A percentile compares a stretch with the other conserved stretches of the same genome.
Evolutionary conservation across 2,888 invertebrate genomes (phyloP).

Genomic region (Dimorphilus gyrociliatus): DNA sequence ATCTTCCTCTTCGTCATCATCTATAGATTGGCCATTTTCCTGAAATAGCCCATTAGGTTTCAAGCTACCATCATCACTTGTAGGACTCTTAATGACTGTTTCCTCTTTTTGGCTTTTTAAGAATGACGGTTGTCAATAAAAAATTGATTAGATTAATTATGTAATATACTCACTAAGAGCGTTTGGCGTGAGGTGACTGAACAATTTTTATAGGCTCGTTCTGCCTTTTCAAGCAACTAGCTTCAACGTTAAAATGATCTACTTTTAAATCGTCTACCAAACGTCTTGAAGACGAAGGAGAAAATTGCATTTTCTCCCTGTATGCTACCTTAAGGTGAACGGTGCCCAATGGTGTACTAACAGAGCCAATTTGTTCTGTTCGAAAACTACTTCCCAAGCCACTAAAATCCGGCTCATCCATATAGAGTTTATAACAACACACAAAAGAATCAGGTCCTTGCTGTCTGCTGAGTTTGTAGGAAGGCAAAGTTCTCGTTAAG

Average conservation of each 20-base stretch:
- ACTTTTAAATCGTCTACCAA: slow-evolving; percentile 59
- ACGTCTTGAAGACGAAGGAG: slow-evolving; percentile 54
- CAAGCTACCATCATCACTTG: no score
- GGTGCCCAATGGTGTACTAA: slow-evolving; percentile 70
- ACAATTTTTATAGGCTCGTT: no score
- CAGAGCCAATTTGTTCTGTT: slow-evolving; percentile 62
- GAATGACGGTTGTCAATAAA: no score
- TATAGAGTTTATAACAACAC: slow-evolving; percentile 57
- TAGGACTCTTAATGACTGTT: no score
- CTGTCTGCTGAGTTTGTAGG: slow-evolving; percentile 68
- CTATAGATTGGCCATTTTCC: no score
- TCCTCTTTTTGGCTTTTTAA: no score
- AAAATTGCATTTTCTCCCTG: slow-evolving; percentile 75
- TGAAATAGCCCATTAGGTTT: no score
- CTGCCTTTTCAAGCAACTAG: no score
- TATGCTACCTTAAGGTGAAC: slow-evolving; percentile 65
- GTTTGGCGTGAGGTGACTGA: no score
- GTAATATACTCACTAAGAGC: no score
- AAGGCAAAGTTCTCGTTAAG: slow-evolving; percentile 75
- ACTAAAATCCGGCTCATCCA: slow-evolving; percentile 42
- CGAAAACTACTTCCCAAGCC: slow-evolving; percentile 59
- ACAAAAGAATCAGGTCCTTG: slow-evolving; percentile 75
- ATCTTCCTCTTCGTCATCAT: no score
- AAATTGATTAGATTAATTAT: no score
- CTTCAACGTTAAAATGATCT: slow-evolving; percentile 65